Evolutionary conservation across 2,113 vertebrate genomes (phyloP).

Genomic region (Chitala chitala): DNA sequence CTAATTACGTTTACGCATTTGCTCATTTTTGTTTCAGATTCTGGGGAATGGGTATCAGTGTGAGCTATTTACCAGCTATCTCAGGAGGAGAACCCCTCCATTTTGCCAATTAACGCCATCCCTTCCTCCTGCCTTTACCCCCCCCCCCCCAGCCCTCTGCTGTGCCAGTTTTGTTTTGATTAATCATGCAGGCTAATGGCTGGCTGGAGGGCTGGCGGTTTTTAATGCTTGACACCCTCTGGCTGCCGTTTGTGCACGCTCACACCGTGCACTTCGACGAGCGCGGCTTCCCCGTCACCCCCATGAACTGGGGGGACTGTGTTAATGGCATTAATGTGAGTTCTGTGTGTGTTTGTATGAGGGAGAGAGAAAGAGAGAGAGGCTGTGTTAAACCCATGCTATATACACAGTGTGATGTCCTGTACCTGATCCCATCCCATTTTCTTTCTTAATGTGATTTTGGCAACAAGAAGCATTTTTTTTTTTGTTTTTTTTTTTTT

Average conservation of each 20-base stretch:
- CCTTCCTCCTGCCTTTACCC: too few species aligned
- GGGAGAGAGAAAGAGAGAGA: too few species aligned
- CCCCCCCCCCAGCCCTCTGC: neutral
- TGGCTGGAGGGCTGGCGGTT: neutral
- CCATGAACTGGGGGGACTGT: neutral
- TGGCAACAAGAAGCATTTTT: too few species aligned
- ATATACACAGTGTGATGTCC: too few species aligned
- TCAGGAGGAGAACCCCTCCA: neutral
- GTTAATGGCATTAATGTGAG: neutral
- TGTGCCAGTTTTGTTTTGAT: conserved; percentile 7
- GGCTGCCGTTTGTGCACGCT: neutral
- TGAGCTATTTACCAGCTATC: neutral
- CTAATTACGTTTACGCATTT: neutral
- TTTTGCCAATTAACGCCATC: conserved; percentile 13
- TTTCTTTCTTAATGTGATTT: too few species aligned
- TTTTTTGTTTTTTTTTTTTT: too few species aligned
- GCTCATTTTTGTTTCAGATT: neutral
- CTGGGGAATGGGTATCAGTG: neutral
- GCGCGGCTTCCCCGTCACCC: neutral
- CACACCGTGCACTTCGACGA: neutral
- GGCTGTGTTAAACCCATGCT: too few species aligned
- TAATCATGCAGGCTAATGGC: conserved; percentile 22
- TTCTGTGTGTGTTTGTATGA: neutral
- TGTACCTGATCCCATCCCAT: neutral
- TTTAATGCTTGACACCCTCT: neutral